These are phyloP conservation scores for Calliopum simillimum DNA, from an alignment of 2,888 invertebrate genomes.

Conservation along the genomic window DNA sequence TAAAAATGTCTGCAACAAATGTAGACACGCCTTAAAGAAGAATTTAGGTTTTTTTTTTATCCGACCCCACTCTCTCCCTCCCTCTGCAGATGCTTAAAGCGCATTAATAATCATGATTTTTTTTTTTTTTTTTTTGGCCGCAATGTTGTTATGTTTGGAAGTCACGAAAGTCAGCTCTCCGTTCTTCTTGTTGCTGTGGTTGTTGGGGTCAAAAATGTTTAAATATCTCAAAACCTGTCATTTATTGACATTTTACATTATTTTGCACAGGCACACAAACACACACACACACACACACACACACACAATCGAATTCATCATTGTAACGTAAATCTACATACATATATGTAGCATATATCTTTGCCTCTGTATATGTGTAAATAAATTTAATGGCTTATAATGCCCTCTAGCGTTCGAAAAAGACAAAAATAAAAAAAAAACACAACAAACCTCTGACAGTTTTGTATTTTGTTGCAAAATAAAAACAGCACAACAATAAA, in stretches of 20 bases:
- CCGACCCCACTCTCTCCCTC: no score
- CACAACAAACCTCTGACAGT: background rate
- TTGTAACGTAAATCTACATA: background rate
- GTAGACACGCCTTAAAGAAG: no score
- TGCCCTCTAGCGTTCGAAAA: constrained; percentile 47
- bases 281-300: constrained; percentile 11
- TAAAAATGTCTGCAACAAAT: no score
- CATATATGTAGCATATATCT: background rate
- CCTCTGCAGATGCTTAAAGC: no score
- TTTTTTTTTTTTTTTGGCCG: background rate
- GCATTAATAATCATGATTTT: constrained; percentile 13
- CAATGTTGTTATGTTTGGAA: background rate
- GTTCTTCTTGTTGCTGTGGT: constrained; percentile 12
- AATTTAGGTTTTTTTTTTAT: no score
- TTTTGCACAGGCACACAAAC: constrained; percentile 23
- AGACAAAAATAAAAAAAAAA: background rate
- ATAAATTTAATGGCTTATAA: constrained; percentile 64
- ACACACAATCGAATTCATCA: background rate
- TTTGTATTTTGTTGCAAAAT: background rate
- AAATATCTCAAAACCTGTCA: constrained; percentile 53
- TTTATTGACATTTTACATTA: constrained; percentile 65
- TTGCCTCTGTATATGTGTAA: constrained; percentile 47
- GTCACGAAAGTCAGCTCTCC: constrained; percentile 19
- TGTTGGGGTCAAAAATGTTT: constrained; percentile 49
- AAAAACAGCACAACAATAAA: constrained; percentile 15